A percentile compares a stretch with the other conserved stretches of the same genome.
Evolutionary conservation across 2,797 vertebrate genomes (phyloP).

Genomic region (Pelochelys cantorii): DNA sequence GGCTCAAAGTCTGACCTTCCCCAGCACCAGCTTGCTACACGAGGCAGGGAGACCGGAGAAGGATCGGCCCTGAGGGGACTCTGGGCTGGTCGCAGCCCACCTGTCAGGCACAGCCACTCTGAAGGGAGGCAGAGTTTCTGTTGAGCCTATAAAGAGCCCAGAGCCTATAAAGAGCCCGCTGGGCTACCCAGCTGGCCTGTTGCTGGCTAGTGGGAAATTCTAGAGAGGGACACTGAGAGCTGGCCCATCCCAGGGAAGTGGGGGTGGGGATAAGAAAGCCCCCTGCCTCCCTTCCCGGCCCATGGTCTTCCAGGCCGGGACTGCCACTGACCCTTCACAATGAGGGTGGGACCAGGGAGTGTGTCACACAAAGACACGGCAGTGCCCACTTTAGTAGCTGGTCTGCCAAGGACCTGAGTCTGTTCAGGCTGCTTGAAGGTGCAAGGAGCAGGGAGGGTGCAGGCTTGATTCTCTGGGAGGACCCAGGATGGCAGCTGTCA

Average conservation of each 20-base stretch:
- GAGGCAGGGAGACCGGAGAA: too few species aligned
- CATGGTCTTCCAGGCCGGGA: not conserved
- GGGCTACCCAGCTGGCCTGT: not conserved
- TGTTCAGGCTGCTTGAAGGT: too few species aligned
- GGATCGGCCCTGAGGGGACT: not conserved
- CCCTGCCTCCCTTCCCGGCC: not conserved
- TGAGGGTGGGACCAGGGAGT: not conserved
- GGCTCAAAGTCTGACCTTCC: not conserved
- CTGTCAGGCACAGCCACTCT: not conserved
- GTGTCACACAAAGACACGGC: not conserved
- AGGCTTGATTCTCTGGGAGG: not conserved
- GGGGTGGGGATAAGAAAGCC: not conserved
- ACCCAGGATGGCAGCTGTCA: too few species aligned
- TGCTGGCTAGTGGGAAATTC: not conserved
- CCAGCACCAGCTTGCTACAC: too few species aligned
- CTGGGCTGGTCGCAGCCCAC: not conserved
- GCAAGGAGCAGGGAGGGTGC: too few species aligned
- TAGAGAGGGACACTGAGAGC: not conserved
- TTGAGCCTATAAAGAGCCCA: not conserved
- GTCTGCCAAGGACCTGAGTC: too few species aligned
- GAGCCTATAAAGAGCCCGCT: not conserved
- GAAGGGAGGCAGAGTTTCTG: not conserved
- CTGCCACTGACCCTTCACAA: not conserved
- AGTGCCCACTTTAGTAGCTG: not conserved
- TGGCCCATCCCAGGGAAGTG: too few species aligned